Percentiles rank a stretch among this genome's conserved stretches.
Conservation (phyloP, 2,888 invertebrate genomes). For the Zele albiditarsus region DNA sequence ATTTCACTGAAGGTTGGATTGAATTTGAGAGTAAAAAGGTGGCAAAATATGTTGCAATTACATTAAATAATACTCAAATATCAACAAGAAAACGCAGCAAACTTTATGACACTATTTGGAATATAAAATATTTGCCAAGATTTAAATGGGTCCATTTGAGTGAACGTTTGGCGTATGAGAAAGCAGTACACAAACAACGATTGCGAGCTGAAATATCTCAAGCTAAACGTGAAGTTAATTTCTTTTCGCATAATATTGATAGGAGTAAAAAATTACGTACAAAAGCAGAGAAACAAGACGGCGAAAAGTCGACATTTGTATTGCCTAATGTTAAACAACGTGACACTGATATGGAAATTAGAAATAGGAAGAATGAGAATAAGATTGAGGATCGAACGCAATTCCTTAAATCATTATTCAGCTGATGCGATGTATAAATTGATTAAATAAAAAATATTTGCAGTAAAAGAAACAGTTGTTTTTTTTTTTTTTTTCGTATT, state of each 20-base stretch:
- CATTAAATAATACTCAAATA: constrained; percentile 91
- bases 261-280: constrained; percentile 82
- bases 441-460: not conserved
- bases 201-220: constrained; percentile 90
- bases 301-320: constrained; percentile 52
- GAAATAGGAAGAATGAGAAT: constrained; percentile 56
- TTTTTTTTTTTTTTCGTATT: constrained; percentile 3
- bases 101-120: constrained; percentile 95
- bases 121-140: constrained; percentile 93
- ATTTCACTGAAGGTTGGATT: constrained; percentile 95
- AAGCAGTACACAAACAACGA: constrained; percentile 90
- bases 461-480: not conserved
- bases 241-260: constrained; percentile 88
- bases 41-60: constrained; percentile 88
- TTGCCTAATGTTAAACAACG: constrained; percentile 64
- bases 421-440: constrained; percentile 46
- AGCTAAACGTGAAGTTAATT: constrained; percentile 92
- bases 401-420: constrained; percentile 65
- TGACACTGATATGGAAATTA: constrained; percentile 68
- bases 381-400: constrained; percentile 55
- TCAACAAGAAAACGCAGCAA: constrained; percentile 89
- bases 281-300: constrained; percentile 62
- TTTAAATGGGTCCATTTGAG: constrained; percentile 98
- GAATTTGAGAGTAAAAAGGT: constrained; percentile 92
- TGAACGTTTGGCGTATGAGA: constrained; percentile 94